Conservation (phyloP, 2,888 invertebrate genomes). For the Xanthorhoe designata region DNA sequence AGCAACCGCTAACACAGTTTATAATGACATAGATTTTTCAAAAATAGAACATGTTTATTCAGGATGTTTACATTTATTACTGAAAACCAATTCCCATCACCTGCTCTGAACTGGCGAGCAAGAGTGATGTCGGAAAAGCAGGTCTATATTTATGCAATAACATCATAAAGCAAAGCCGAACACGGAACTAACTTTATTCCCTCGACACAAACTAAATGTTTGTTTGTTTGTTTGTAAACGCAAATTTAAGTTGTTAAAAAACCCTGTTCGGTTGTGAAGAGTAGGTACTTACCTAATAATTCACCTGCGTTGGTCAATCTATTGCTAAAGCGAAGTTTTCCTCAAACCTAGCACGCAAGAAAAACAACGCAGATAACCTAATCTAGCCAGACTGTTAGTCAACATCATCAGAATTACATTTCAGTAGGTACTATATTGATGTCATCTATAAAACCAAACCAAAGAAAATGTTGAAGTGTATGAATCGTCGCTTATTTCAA, state of each 20-base stretch:
- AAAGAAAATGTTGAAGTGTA: not conserved
- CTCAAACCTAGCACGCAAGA: slow-evolving; percentile 30
- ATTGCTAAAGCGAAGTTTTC: slow-evolving; percentile 28
- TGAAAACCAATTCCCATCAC: slow-evolving; percentile 36
- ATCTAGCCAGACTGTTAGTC: slow-evolving; percentile 31
- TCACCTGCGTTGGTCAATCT: slow-evolving; percentile 29
- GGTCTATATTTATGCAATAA: slow-evolving; percentile 23
- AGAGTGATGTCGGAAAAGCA: slow-evolving; percentile 29
- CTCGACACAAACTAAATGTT: slow-evolving; percentile 9
- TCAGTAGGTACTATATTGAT: slow-evolving; percentile 22
- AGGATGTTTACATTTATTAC: slow-evolving; percentile 41
- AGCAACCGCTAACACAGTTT: slow-evolving; percentile 17
- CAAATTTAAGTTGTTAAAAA: not conserved
- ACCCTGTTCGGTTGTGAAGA: not conserved
- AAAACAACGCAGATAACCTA: slow-evolving; percentile 20
- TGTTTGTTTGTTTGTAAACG: slow-evolving; percentile 24
- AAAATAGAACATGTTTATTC: slow-evolving; percentile 30
- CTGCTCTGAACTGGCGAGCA: slow-evolving; percentile 25
- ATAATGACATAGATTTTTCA: slow-evolving; percentile 12
- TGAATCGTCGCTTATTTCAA: no score
- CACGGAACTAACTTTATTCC: slow-evolving; percentile 5
- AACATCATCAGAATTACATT: slow-evolving; percentile 29
- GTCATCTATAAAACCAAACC: slow-evolving; percentile 28
- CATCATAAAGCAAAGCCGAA: slow-evolving; percentile 5
- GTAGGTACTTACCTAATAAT: no score